Base-by-base conservation (phyloP, 1,140 invertebrate species). In the Pseudomyrmex sp. region DNA sequence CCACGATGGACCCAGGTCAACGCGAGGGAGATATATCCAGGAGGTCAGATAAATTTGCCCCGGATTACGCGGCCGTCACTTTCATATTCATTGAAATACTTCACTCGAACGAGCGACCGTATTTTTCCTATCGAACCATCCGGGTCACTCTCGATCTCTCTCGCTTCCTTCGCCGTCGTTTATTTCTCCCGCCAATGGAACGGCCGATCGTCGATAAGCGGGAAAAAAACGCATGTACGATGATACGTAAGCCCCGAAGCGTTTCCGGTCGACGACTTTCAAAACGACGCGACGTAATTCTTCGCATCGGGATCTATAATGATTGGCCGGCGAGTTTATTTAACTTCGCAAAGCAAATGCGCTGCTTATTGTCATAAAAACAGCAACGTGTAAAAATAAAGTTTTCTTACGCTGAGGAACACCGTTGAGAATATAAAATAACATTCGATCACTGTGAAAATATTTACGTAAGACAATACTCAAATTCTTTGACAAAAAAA, bases 71-170 rank as follows among this genome's bases (percentile, higher is more conserved):
- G 76, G 84, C 89, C 87, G 91, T 92, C 91, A 91, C 90, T 93
- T 92, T 92, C 90, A 92, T 93, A 93, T 92, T 93, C 91, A 91
- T 91, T 85, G 88, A 89, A 90, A 92, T 91, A 90, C 85, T 89
- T 91, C 90, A 91, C 87, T 87, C 80, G 87, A 92, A 91, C 89
- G 84, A 88, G 84, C 86, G 66, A 52, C 65, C 90, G 89, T 91
- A 90, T 90, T 90, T 91, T 84, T 91, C 77, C 84, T 88, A 91
- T 89, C 82, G 72, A 61, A 54, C 48, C 62, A 66, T 26, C 48
- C 59, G 62, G n/a, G 15, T 61, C 54, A 26, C 70, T 26, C 82
- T n/a, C 69, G 52, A 26, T 58, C 50, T 46, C 48, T 77, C 20
- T 63, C 61, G 46, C 15, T 66, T 59, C 20, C 62, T 83, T 54